Conservation (phyloP, 2,797 vertebrate genomes). For the Tenualosa ilisha region DNA sequence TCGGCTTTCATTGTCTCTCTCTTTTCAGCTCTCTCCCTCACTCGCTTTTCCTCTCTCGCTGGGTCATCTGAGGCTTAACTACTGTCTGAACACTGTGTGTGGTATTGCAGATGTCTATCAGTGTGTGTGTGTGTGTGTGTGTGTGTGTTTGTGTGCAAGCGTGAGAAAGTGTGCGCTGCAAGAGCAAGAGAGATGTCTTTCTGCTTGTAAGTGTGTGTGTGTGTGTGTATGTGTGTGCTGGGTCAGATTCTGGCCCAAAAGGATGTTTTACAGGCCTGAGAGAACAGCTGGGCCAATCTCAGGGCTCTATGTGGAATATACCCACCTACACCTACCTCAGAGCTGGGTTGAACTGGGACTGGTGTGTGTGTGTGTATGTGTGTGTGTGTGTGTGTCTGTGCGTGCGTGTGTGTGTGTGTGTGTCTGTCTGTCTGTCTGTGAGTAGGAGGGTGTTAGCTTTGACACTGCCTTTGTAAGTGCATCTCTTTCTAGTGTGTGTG, state of each 20-base stretch:
- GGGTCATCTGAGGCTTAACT: neutral
- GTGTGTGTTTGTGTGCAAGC: neutral
- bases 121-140: neutral
- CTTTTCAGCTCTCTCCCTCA: neutral
- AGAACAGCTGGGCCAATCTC: conserved; percentile 11
- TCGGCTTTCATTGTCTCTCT: neutral
- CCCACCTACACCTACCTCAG: neutral
- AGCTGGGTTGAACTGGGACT: neutral
- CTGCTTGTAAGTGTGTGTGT: neutral
- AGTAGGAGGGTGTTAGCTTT: neutral
- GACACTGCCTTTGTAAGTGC: neutral
- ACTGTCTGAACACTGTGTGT: neutral
- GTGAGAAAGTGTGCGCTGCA: too few species aligned
- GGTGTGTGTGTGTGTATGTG: neutral
- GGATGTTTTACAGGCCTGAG: neutral
- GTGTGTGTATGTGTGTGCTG: conserved; percentile 9
- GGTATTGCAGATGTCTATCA: neutral
- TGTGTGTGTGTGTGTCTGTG: neutral
- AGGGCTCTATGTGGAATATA: conserved; percentile 2
- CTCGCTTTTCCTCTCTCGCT: neutral
- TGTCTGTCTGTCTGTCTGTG: neutral
- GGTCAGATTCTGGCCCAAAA: neutral
- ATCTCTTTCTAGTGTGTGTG: neutral
- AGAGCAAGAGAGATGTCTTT: neutral
- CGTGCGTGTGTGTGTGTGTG: neutral